Percentiles rank a stretch among this genome's conserved stretches.
Conservation (phyloP, 2,797 vertebrate genomes). For the Coregonus ussuriensis region DNA sequence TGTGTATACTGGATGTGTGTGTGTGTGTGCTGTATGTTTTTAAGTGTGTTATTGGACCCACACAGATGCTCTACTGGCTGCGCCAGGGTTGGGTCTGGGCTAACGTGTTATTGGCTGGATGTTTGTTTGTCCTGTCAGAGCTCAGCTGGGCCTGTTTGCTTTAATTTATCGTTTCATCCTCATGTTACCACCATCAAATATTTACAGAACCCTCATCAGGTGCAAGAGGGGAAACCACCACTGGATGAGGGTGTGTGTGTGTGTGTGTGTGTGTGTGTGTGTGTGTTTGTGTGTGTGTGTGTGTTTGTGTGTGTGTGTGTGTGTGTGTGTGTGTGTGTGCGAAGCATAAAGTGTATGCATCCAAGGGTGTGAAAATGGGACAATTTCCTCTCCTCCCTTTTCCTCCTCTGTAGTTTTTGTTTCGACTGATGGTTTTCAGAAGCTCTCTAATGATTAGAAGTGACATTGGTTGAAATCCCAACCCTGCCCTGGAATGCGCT, state of each 20-base stretch:
- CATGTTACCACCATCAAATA: slow-evolving; percentile 56
- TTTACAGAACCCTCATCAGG: slow-evolving; percentile 66
- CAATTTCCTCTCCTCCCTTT: not conserved
- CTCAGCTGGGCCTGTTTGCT: slow-evolving; percentile 61
- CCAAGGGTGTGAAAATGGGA: slow-evolving; percentile 38
- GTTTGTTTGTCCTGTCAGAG: slow-evolving; percentile 52
- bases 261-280: slow-evolving; percentile 5
- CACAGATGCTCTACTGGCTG: not conserved
- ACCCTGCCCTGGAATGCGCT: not conserved
- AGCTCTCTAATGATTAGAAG: not conserved
- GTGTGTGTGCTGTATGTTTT: not conserved
- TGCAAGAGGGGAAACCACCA: slow-evolving; percentile 50
- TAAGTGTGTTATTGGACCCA: slow-evolving; percentile 19
- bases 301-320: slow-evolving; percentile 38
- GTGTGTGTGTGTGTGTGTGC: not conserved
- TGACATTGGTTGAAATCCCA: not conserved
- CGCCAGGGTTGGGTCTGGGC: slow-evolving; percentile 30
- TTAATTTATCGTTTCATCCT: slow-evolving; percentile 67
- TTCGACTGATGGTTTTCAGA: not conserved
- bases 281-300: slow-evolving; percentile 11
- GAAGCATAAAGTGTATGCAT: slow-evolving; percentile 8
- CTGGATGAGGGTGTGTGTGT: slow-evolving; percentile 27
- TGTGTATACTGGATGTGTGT: not conserved
- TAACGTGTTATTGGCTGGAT: slow-evolving; percentile 32
- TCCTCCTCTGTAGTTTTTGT: not conserved